Conservation (phyloP, 2,113 vertebrate species). For the Salvator merianae region DNA sequence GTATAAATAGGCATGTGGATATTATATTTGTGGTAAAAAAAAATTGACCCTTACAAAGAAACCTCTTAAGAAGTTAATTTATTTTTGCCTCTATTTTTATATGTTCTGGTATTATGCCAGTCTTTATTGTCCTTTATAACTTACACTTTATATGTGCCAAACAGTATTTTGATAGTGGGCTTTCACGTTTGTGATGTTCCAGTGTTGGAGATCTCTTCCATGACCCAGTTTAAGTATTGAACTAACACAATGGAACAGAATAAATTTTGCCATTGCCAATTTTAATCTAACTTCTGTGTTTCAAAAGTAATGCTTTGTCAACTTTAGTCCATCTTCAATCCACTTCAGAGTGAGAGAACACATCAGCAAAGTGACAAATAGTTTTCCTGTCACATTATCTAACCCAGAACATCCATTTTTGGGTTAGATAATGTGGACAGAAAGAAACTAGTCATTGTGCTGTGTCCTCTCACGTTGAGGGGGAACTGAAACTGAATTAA, state of each 20-base stretch:
- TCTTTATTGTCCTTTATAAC: background rate
- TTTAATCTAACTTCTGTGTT: background rate
- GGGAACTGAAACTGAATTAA: too few species aligned
- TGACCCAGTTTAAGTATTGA: background rate
- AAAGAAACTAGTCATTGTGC: too few species aligned
- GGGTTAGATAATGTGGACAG: too few species aligned
- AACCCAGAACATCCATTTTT: too few species aligned
- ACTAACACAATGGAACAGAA: background rate
- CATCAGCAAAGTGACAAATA: too few species aligned
- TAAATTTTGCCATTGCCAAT: background rate
- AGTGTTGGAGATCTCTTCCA: background rate
- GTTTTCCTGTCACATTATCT: too few species aligned
- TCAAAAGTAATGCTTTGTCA: background rate
- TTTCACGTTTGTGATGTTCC: background rate
- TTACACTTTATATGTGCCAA: background rate
- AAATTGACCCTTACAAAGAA: background rate
- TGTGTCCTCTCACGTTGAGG: too few species aligned
- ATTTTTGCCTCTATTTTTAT: background rate
- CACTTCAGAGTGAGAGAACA: too few species aligned
- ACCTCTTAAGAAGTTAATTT: background rate
- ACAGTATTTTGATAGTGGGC: background rate
- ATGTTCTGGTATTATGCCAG: background rate
- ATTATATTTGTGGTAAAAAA: background rate
- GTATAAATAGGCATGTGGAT: rapidly evolving
- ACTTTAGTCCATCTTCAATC: too few species aligned